These are phyloP conservation scores for Apamea epomidion DNA, from an alignment of 2,888 invertebrate genomes.

Conservation along the genomic window DNA sequence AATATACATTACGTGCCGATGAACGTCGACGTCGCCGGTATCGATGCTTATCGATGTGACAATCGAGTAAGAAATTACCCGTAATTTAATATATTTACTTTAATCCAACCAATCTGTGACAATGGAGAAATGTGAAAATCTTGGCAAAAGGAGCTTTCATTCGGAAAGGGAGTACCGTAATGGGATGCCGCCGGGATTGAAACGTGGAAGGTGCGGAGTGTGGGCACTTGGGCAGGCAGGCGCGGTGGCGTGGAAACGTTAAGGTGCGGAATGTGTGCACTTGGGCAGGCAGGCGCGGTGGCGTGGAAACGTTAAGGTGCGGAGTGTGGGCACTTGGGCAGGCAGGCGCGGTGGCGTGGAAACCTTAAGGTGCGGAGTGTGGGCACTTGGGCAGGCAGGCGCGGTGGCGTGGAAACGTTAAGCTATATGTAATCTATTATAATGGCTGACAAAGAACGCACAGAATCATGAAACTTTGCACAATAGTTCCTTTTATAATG, in stretches of 20 bases:
- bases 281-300: background rate
- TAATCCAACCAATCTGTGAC: slow-evolving; percentile 14
- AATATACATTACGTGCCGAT: background rate
- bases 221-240: background rate
- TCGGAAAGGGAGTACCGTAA: slow-evolving; percentile 3
- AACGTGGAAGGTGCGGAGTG: background rate
- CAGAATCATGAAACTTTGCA: no score
- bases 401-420: no score
- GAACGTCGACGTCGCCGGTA: background rate
- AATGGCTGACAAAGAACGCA: no score
- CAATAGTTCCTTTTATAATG: no score
- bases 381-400: background rate
- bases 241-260: background rate
- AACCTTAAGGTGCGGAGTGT: background rate
- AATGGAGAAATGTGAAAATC: background rate
- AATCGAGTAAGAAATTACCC: background rate
- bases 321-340: no score
- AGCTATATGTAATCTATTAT: no score
- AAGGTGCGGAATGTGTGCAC: background rate
- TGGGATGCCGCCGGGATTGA: background rate
- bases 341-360: background rate
- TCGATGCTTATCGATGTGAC: background rate
- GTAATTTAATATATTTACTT: slow-evolving; percentile 10
- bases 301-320: background rate
- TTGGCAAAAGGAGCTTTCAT: slow-evolving; percentile 1